Percentiles rank a stretch among this genome's conserved stretches.
These are phyloP conservation scores for Hermaeophaga mercurialis DNA, from an alignment of 2,888 invertebrate species.

Conservation along the genomic window DNA sequence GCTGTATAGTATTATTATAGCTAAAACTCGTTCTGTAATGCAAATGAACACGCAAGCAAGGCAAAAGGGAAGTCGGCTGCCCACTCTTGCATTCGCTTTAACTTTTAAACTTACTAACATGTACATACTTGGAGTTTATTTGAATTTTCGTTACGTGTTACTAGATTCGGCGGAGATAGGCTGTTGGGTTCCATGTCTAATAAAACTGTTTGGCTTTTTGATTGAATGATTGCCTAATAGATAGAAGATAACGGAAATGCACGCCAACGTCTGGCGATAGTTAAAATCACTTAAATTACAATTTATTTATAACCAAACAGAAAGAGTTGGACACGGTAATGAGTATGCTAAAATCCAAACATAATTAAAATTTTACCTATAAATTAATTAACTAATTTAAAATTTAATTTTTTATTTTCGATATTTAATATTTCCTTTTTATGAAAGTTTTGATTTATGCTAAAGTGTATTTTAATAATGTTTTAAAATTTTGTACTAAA, in stretches of 20 bases:
- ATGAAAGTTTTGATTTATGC: too few relatives aligned
- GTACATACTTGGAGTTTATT: constrained; percentile 25
- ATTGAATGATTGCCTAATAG: not conserved
- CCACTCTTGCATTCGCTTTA: constrained; percentile 36
- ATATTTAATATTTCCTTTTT: too few relatives aligned
- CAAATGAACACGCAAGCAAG: constrained; percentile 44
- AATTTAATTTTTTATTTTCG: too few relatives aligned
- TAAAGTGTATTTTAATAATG: too few relatives aligned
- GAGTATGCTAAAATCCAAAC: too few relatives aligned
- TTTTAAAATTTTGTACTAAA: too few relatives aligned
- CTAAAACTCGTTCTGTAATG: constrained; percentile 40
- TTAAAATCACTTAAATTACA: too few relatives aligned
- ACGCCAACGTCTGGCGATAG: constrained; percentile 18
- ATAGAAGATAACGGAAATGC: constrained; percentile 7
- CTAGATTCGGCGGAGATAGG: too few relatives aligned
- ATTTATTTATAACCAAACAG: too few relatives aligned
- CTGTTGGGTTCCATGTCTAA: constrained; percentile 12
- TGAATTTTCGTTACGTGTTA: constrained; percentile 21
- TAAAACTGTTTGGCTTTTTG: constrained; percentile 9
- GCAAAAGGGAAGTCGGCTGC: constrained; percentile 50
- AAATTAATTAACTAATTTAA: too few relatives aligned
- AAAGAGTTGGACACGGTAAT: too few relatives aligned
- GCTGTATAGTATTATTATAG: not conserved
- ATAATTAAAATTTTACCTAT: too few relatives aligned
- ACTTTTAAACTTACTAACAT: constrained; percentile 16